These are phyloP conservation scores for Strongylocentrotus purpuratus DNA, from an alignment of 35 echinoderm and acorn worm genomes.

Conservation along the genomic window DNA sequence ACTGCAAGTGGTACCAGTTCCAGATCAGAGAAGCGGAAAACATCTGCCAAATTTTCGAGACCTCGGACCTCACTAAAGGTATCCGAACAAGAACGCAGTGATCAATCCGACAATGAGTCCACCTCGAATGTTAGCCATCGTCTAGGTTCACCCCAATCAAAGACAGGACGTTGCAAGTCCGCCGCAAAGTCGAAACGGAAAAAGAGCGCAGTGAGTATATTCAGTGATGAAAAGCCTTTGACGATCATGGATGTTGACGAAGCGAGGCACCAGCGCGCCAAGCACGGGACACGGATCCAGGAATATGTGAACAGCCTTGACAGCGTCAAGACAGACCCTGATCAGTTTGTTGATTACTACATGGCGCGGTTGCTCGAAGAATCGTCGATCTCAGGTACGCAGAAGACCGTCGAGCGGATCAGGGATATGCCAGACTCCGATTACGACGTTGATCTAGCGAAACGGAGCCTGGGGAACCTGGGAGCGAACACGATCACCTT, in stretches of 20 bases:
- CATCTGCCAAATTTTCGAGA: neutral
- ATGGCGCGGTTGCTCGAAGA: constrained; percentile 64
- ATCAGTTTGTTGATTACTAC: constrained; percentile 81
- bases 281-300: constrained; percentile 62
- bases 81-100: neutral
- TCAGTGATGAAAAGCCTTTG: constrained; percentile 69
- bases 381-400: neutral
- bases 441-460: constrained; percentile 41
- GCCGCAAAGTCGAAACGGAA: neutral
- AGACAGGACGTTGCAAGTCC: neutral
- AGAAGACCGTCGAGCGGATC: constrained; percentile 27
- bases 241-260: constrained; percentile 82
- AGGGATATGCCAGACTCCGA: constrained; percentile 31
- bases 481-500: constrained; percentile 80
- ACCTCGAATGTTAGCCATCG: neutral
- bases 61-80: neutral
- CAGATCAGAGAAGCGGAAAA: too few relatives aligned
- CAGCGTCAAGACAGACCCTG: constrained; percentile 66
- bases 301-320: constrained; percentile 51
- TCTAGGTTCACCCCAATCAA: neutral
- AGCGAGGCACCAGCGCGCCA: constrained; percentile 52
- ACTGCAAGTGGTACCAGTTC: neutral
- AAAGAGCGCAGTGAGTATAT: constrained; percentile 62
- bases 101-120: neutral
- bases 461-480: constrained; percentile 72